phyloP scores from a whole-genome alignment of 2,888 invertebrate species.

The Erannis defoliaria region DNA sequence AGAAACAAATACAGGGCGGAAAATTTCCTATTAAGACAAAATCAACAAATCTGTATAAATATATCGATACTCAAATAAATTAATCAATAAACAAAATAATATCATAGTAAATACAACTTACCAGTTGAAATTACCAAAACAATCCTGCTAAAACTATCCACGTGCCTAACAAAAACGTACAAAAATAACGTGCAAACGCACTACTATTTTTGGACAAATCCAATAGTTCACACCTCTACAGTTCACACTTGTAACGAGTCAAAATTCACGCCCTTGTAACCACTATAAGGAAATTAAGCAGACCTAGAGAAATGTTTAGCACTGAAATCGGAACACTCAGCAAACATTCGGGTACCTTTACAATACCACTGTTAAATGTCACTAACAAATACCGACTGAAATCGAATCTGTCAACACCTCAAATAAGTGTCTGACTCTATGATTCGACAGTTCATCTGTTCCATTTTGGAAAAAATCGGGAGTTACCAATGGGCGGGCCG shows the following conservation, averaged over 20 bases:
- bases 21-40: not conserved
- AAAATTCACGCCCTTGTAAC: conserved; percentile 79
- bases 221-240: conserved; percentile 69
- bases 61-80: not conserved
- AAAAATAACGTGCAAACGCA: conserved; percentile 48
- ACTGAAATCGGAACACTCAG: conserved; percentile 74
- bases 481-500: conserved; percentile 55
- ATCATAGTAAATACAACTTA: conserved; percentile 29
- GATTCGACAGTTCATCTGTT: conserved; percentile 65
- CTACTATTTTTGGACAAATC: conserved; percentile 57
- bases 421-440: conserved; percentile 57
- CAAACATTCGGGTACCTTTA: conserved; percentile 51
- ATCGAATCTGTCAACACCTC: conserved; percentile 30
- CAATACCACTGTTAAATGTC: conserved; percentile 33
- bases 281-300: conserved; percentile 73
- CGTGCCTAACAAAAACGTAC: conserved; percentile 42
- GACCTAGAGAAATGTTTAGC: conserved; percentile 79
- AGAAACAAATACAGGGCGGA: too few relatives aligned
- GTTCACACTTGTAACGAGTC: conserved; percentile 78
- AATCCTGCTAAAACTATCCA: conserved; percentile 43
- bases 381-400: conserved; percentile 38
- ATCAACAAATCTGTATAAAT: not conserved
- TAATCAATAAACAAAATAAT: not conserved
- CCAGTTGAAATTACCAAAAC: conserved; percentile 32
- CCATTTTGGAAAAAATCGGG: conserved; percentile 61